These are phyloP conservation scores for Polymixis lichenea DNA, from an alignment of 2,888 invertebrate species.

Conservation along the genomic window DNA sequence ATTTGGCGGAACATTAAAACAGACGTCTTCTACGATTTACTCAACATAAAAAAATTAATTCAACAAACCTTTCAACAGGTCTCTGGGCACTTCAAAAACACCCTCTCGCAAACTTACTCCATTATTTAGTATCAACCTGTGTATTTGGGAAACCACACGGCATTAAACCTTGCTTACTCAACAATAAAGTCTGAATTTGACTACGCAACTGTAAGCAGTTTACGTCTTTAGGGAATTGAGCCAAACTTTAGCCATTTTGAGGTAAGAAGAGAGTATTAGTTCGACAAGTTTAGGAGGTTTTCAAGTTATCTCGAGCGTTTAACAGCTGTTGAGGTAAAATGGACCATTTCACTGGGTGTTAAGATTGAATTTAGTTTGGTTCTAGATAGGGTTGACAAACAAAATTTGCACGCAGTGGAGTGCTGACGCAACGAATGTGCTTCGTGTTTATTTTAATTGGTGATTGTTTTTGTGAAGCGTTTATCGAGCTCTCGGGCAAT, in stretches of 20 bases:
- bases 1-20: constrained; percentile 37
- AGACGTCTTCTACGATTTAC: constrained; percentile 55
- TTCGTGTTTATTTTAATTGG: constrained; percentile 75
- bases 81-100: constrained; percentile 76
- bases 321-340: constrained; percentile 63
- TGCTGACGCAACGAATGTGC: constrained; percentile 75
- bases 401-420: constrained; percentile 71
- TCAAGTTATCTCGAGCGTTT: constrained; percentile 80
- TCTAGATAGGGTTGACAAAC: constrained; percentile 65
- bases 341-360: constrained; percentile 52
- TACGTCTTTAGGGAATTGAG: constrained; percentile 70
- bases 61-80: constrained; percentile 79
- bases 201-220: constrained; percentile 62
- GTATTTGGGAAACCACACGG: constrained; percentile 57
- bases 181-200: constrained; percentile 72
- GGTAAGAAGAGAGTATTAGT: constrained; percentile 87
- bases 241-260: constrained; percentile 85
- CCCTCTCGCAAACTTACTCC: constrained; percentile 77
- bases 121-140: constrained; percentile 80
- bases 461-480: constrained; percentile 65
- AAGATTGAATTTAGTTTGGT: constrained; percentile 62
- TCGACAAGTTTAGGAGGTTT: constrained; percentile 86
- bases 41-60: constrained; percentile 71
- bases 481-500: constrained; percentile 58
- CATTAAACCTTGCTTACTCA: constrained; percentile 64